Evolutionary conservation across 2,888 invertebrate genomes (phyloP), one percentile per base, ranked within the genome.

Genomic region (Rhaphigaster nebulosa): DNA sequence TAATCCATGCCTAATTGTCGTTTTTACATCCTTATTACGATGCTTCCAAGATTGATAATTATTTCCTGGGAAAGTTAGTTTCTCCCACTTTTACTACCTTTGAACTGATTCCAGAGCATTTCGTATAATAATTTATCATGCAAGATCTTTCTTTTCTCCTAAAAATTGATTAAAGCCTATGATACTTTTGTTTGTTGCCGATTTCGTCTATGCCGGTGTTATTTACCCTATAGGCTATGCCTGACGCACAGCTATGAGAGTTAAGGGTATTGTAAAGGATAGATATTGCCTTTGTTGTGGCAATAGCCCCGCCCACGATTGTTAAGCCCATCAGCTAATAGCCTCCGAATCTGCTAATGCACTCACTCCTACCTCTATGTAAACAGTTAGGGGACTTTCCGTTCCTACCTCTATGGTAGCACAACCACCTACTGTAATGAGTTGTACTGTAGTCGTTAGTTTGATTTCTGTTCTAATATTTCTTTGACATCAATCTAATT

Each of bases 361-460:
- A 84, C 45, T n/a, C 15, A 0, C 80, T 45, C n/a, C 84, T 84
- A 45, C 45, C 84, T 84, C 45, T 45, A n/a, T 84, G 84, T 84
- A 84, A 84, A 45, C 84, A 84, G 41, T 84, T 84, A 45, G 84
- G 84, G 84, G n/a, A 84, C 84, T 84, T 84, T 84, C 84, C 84
- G 45, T 50, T 84, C 26, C 84, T 15, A 50, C 45, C 84, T 80
- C 41, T 23, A 23, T 80, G 29, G 13, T 15, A 23, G 38, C 70
- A 76, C 70, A 76, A 15, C 70, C 70, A 76, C 38, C 70, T 38
- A 23, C 70, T 20, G 10, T 76, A 76, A 76, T 76, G 34, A 76
- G 70, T 8, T 8, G 20, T 76, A 23, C 1, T 38, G 34, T 76
- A 20, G 34, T 76, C 6, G 8, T 76, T 65, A 29, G 29, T 5